phyloP scores from a whole-genome alignment of 1,140 invertebrate genomes.

The Drosophila repleta region DNA sequence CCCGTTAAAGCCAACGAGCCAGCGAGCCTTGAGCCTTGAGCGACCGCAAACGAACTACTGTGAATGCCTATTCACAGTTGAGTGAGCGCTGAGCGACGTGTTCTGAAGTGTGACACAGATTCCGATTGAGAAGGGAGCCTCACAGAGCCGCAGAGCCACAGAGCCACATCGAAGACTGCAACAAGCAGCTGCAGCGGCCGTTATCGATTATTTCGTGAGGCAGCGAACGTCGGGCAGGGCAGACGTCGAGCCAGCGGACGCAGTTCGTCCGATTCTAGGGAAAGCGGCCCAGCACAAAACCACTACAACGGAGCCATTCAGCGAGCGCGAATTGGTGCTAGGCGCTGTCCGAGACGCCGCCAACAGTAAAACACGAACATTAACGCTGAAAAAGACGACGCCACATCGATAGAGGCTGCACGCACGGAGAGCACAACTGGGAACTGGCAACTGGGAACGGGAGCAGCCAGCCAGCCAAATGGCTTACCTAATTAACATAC shows the following conservation, averaged over 20 bases:
- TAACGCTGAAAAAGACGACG: conserved; percentile 68
- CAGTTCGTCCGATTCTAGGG: conserved; percentile 59
- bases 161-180: conserved; percentile 1
- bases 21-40: no score
- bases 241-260: conserved; percentile 2
- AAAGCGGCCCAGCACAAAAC: conserved; percentile 55
- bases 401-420: conserved; percentile 73
- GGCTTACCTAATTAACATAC: conserved; percentile 83
- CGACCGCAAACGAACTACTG: no score
- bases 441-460: not conserved
- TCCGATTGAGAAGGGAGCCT: conserved; percentile 4
- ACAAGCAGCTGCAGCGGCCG: not conserved
- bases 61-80: not conserved
- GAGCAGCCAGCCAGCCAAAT: conserved; percentile 43
- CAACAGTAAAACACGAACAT: conserved; percentile 42
- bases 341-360: conserved; percentile 56
- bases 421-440: not conserved
- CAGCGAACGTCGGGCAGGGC: not conserved
- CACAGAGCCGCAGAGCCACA: not conserved
- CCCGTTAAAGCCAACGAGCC: not conserved
- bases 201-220: conserved; percentile 30
- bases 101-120: conserved; percentile 43
- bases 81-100: not conserved
- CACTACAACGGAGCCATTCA: conserved; percentile 83
- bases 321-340: conserved; percentile 55